These are phyloP conservation scores for Drosophila mettleri DNA, from an alignment of 2,888 invertebrate species.

Conservation along the genomic window DNA sequence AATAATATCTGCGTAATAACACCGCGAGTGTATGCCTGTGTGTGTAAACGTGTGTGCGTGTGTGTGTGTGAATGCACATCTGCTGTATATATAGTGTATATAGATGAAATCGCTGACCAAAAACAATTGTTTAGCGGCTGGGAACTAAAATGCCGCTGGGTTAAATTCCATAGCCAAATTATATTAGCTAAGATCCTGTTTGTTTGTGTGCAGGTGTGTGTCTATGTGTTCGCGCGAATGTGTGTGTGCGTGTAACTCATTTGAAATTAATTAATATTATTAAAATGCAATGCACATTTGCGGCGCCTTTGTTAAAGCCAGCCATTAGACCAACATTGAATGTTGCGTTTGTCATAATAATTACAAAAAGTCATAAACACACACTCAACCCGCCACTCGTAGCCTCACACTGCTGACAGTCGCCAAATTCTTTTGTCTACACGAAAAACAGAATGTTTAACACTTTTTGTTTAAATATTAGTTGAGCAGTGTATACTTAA, in stretches of 20 bases:
- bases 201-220: constrained; percentile 8
- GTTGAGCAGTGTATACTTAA: neutral
- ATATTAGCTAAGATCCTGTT: constrained; percentile 57
- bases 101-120: constrained; percentile 47
- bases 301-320: constrained; percentile 61
- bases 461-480: constrained; percentile 8
- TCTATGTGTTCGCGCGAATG: constrained; percentile 15
- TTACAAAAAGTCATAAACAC: constrained; percentile 23
- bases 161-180: constrained; percentile 39
- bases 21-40: constrained; percentile 2
- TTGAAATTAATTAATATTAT: constrained; percentile 76
- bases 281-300: constrained; percentile 65
- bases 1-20: constrained; percentile 42
- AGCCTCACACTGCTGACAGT: neutral
- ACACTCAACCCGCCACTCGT: constrained; percentile 1
- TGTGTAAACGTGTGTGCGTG: neutral
- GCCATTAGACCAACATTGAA: constrained; percentile 21
- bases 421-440: neutral
- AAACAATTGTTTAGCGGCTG: constrained; percentile 62
- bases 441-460: neutral
- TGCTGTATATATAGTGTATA: constrained; percentile 6
- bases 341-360: constrained; percentile 41
- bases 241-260: constrained; percentile 38
- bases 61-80: constrained; percentile 13
- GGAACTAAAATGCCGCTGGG: constrained; percentile 61